Evolutionary conservation across 1,140 invertebrate species (phyloP).

Genomic region (Papilio aristodemus): DNA sequence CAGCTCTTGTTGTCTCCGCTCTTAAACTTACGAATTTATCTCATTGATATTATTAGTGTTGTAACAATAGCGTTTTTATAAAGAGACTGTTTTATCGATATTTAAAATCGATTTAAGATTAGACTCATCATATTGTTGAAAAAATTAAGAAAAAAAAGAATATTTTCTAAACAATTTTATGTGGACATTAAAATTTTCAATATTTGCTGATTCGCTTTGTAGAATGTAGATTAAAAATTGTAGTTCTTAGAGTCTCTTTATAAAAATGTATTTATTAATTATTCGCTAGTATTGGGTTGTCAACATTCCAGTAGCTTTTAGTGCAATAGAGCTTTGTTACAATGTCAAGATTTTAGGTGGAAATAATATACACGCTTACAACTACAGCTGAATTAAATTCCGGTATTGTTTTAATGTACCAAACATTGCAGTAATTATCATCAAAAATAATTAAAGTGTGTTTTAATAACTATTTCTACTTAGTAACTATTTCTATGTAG

Average conservation of each 20-base stretch:
- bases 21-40: conserved; percentile 59
- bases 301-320: conserved; percentile 65
- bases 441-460: no score
- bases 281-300: conserved; percentile 43
- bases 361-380: no score
- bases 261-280: conserved; percentile 40
- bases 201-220: conserved; percentile 27
- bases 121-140: neutral
- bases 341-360: conserved; percentile 43
- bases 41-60: conserved; percentile 45
- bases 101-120: neutral
- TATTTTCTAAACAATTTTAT: conserved; percentile 32
- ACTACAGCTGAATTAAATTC: no score
- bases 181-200: conserved; percentile 34
- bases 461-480: no score
- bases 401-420: no score
- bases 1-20: conserved; percentile 82
- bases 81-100: conserved; percentile 31
- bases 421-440: no score
- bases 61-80: conserved; percentile 44
- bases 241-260: conserved; percentile 36
- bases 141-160: no score
- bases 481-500: no score
- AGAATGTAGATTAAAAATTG: conserved; percentile 20
- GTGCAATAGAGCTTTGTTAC: conserved; percentile 43